Evolutionary conservation across 2,113 vertebrate species (phyloP).

Genomic region (Phalacrocorax carbo): DNA sequence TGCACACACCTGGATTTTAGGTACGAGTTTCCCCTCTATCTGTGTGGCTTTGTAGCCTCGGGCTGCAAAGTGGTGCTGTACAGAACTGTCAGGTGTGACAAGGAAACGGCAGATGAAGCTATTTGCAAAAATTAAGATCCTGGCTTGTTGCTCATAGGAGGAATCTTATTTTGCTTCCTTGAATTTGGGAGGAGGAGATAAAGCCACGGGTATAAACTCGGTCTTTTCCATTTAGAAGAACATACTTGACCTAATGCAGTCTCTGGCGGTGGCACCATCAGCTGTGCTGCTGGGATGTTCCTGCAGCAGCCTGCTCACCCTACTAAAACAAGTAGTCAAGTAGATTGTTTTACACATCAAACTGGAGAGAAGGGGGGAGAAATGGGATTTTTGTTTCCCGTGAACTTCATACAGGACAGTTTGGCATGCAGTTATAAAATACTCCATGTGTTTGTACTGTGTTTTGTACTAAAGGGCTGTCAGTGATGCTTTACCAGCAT

Average conservation of each 20-base stretch:
- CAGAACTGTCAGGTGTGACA: neutral
- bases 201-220: neutral
- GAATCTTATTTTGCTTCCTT: neutral
- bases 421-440: neutral
- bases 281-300: neutral
- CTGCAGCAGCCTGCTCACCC: neutral
- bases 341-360: neutral
- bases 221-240: neutral
- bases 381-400: neutral
- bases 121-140: neutral
- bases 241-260: accelerated
- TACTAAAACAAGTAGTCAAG: neutral
- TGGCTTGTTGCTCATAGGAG: neutral
- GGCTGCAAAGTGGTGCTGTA: neutral
- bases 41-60: neutral
- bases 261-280: neutral
- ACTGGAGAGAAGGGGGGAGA: neutral
- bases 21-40: neutral
- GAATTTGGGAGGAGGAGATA: neutral
- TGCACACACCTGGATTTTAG: neutral
- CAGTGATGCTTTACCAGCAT: neutral
- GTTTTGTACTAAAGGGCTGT: neutral
- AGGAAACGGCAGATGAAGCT: neutral
- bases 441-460: accelerated
- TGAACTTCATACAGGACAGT: neutral